phyloP scores from a whole-genome alignment of 2,888 invertebrate species.

The Ornithoptera alexandrae region DNA sequence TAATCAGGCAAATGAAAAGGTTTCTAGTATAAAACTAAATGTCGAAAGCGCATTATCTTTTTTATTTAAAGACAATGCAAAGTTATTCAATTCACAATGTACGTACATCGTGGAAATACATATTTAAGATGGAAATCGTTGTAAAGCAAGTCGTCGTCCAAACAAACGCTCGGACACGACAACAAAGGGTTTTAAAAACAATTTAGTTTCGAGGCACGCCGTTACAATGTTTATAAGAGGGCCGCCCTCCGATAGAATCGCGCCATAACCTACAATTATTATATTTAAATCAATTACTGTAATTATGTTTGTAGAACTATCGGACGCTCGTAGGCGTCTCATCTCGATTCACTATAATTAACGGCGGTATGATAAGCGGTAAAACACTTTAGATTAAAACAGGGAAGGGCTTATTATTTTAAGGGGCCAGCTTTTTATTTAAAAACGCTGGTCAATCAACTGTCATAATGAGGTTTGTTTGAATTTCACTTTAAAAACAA shows the following conservation, averaged over 20 bases:
- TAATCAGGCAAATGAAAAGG: background rate
- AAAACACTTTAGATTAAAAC: slow-evolving; percentile 74
- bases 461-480: slow-evolving; percentile 34
- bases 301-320: slow-evolving; percentile 64
- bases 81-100: slow-evolving; percentile 16
- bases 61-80: slow-evolving; percentile 4
- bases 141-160: slow-evolving; percentile 31
- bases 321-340: slow-evolving; percentile 58
- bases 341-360: slow-evolving; percentile 63
- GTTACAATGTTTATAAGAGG: slow-evolving; percentile 65
- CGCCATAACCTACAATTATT: slow-evolving; percentile 57
- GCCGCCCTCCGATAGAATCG: slow-evolving; percentile 51
- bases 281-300: slow-evolving; percentile 77
- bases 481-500: slow-evolving; percentile 14
- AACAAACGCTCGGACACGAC: slow-evolving; percentile 30
- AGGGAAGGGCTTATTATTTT: slow-evolving; percentile 58
- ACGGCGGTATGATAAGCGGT: slow-evolving; percentile 67
- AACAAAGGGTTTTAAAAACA: slow-evolving; percentile 35
- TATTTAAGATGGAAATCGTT: slow-evolving; percentile 41
- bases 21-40: background rate
- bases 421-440: slow-evolving; percentile 48
- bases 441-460: slow-evolving; percentile 50
- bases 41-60: too few species aligned
- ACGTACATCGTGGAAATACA: slow-evolving; percentile 12
- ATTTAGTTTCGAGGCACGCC: slow-evolving; percentile 34